These are phyloP conservation scores for Acinonyx jubatus DNA, from an alignment of 2,113 vertebrate genomes.

Conservation along the genomic window DNA sequence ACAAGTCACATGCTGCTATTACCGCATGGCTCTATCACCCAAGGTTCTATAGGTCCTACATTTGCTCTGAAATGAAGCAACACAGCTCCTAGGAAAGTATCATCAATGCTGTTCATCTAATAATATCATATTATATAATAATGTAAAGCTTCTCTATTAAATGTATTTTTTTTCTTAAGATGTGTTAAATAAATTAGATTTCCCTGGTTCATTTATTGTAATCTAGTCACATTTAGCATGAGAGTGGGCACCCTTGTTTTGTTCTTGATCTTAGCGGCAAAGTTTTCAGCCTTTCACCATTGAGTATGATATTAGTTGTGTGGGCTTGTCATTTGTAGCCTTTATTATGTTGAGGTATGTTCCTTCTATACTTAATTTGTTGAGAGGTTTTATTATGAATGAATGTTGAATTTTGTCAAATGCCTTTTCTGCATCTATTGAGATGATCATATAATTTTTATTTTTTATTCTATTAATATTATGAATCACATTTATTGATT, in stretches of 20 bases:
- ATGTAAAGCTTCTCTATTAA: neutral
- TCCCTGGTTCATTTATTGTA: neutral
- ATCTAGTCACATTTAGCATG: neutral
- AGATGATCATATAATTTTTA: neutral
- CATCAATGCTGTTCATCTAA: neutral
- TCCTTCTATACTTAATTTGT: neutral
- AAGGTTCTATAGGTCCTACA: neutral
- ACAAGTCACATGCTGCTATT: neutral
- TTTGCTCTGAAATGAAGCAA: conserved; percentile 12
- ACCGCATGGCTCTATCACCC: neutral
- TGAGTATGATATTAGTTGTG: neutral
- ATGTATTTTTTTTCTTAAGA: neutral
- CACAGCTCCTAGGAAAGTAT: neutral
- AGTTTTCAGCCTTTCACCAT: neutral
- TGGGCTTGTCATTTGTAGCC: neutral
- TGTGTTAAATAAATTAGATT: neutral
- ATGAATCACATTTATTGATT: neutral
- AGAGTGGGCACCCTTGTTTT: neutral
- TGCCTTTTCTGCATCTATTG: neutral
- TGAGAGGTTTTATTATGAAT: neutral
- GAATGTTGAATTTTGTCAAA: neutral
- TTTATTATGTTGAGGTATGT: neutral
- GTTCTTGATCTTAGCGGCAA: neutral
- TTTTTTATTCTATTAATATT: neutral
- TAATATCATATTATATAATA: neutral